Conservation (phyloP, 2,113 vertebrate species). For the Scolopax mira region DNA sequence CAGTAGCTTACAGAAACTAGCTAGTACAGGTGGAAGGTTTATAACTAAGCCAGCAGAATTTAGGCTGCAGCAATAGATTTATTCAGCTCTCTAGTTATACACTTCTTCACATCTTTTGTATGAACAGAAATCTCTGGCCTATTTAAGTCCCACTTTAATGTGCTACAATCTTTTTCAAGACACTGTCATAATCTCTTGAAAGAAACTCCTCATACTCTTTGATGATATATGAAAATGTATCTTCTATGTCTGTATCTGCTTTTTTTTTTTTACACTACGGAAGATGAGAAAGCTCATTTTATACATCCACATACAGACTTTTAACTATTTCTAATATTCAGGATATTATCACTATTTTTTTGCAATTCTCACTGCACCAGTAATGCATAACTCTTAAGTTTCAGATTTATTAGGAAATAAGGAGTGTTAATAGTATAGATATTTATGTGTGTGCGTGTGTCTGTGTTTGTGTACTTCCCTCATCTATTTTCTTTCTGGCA, state of each 20-base stretch:
- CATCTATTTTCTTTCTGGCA: neutral
- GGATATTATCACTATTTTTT: constrained; percentile 13
- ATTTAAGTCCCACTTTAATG: constrained; percentile 51
- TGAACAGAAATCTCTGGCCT: constrained; percentile 40
- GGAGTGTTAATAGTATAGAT: neutral
- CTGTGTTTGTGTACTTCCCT: neutral
- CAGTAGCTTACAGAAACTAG: constrained; percentile 30
- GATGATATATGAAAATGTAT: constrained; percentile 36
- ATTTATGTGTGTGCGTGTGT: neutral
- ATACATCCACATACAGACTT: constrained; percentile 30
- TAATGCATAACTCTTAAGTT: neutral
- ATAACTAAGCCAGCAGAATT: constrained; percentile 48
- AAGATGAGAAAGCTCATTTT: constrained; percentile 42
- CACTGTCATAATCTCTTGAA: constrained; percentile 40
- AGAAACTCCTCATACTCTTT: constrained; percentile 11
- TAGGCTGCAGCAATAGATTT: constrained; percentile 27
- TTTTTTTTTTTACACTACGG: neutral
- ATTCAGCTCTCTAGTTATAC: constrained; percentile 14
- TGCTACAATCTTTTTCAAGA: constrained; percentile 31
- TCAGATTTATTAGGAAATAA: neutral
- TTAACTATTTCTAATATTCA: constrained; percentile 35
- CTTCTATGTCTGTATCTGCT: neutral
- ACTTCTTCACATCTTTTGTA: constrained; percentile 31
- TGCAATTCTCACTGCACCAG: neutral
- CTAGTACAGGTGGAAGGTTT: constrained; percentile 39